These are phyloP conservation scores for Drosophila santomea DNA, from an alignment of 1,140 invertebrate species.

Conservation along the genomic window DNA sequence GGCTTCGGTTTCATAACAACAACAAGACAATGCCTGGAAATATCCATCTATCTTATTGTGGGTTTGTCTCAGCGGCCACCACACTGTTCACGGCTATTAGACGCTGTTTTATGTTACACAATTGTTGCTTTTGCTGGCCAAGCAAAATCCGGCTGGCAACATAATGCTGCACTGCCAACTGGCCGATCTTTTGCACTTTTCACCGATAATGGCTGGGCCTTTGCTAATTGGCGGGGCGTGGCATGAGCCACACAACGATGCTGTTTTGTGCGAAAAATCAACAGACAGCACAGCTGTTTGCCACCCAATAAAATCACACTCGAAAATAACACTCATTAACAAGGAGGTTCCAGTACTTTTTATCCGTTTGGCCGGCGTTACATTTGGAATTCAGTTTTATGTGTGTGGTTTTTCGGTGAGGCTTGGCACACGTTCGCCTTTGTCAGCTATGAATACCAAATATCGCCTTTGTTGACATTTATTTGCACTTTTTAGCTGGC, in stretches of 20 bases:
- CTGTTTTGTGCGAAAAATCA: slow-evolving; percentile 70
- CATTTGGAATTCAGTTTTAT: slow-evolving; percentile 19
- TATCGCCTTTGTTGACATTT: slow-evolving; percentile 42
- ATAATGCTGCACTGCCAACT: slow-evolving; percentile 42
- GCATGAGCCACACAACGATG: slow-evolving; percentile 27
- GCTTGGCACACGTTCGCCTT: slow-evolving; percentile 24
- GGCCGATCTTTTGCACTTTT: slow-evolving; percentile 22
- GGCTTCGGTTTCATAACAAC: slow-evolving; percentile 78
- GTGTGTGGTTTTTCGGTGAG: not conserved
- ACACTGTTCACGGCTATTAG: slow-evolving; percentile 31
- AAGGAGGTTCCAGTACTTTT: slow-evolving; percentile 7
- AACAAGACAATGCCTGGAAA: slow-evolving; percentile 76
- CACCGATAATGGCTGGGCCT: slow-evolving; percentile 7
- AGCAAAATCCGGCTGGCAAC: slow-evolving; percentile 40
- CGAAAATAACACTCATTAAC: slow-evolving; percentile 47
- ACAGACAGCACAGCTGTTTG: slow-evolving; percentile 50
- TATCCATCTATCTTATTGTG: slow-evolving; percentile 61
- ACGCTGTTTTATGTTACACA: slow-evolving; percentile 44
- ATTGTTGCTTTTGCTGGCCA: slow-evolving; percentile 36
- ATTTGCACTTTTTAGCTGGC: slow-evolving; percentile 25
- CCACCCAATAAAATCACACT: slow-evolving; percentile 38
- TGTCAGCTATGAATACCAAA: slow-evolving; percentile 44
- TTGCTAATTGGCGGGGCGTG: slow-evolving; percentile 65
- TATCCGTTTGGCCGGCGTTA: slow-evolving; percentile 12
- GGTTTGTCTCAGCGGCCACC: slow-evolving; percentile 11